These are phyloP conservation scores for Peromyscus aztecus DNA, from an alignment of 2,797 vertebrate genomes.

Conservation along the genomic window DNA sequence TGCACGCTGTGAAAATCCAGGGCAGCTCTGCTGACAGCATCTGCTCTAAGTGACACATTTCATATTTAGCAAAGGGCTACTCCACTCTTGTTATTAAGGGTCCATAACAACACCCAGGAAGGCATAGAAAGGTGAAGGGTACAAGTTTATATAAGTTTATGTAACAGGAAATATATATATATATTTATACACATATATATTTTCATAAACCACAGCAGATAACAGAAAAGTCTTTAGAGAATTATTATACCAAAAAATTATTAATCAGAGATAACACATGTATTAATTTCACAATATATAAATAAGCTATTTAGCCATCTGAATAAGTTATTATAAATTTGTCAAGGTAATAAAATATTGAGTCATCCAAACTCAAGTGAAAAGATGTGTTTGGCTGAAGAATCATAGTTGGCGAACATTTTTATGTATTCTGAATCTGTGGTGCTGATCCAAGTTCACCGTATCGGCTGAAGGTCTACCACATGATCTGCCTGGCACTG, in stretches of 20 bases:
- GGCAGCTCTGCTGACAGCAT: background rate
- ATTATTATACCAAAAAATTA: background rate
- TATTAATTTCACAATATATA: background rate
- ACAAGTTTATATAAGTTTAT: constrained; percentile 14
- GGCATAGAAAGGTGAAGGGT: background rate
- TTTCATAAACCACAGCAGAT: background rate
- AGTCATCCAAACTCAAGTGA: background rate
- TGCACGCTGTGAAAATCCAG: background rate
- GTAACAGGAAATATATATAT: background rate
- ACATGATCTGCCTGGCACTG: background rate
- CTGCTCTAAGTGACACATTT: background rate
- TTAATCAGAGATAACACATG: background rate
- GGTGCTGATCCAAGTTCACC: constrained; percentile 24
- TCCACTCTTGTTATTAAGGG: background rate
- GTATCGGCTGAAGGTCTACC: background rate
- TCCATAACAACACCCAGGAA: background rate
- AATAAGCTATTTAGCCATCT: background rate
- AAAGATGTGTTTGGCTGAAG: background rate
- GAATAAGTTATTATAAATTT: background rate
- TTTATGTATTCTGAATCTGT: constrained; percentile 42
- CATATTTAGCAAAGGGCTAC: constrained; percentile 12
- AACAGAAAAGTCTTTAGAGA: background rate
- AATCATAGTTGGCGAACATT: background rate
- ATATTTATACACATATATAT: background rate
- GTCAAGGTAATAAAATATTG: background rate